Percentiles rank a stretch among this genome's conserved stretches.
Conservation (phyloP, 2,888 invertebrate species). For the Lasioglossum zephyrum region DNA sequence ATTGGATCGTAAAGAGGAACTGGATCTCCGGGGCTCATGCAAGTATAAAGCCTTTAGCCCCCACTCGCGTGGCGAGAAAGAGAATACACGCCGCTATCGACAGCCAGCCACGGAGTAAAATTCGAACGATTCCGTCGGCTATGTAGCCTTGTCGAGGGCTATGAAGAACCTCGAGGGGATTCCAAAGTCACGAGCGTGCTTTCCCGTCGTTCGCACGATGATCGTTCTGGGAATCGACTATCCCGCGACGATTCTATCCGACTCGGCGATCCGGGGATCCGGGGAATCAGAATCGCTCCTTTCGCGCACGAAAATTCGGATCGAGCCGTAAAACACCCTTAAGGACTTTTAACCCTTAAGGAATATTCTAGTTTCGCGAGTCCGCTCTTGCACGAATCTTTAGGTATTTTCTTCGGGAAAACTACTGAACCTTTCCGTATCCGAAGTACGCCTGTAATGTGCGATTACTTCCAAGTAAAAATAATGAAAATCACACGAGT, state of each 20-base stretch:
- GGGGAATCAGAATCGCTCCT: not conserved
- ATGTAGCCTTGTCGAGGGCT: slow-evolving; percentile 10
- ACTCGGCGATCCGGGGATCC: not conserved
- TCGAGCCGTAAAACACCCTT: not conserved
- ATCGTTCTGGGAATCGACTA: slow-evolving; percentile 2
- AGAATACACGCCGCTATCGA: slow-evolving; percentile 38
- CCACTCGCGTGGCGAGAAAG: slow-evolving; percentile 36
- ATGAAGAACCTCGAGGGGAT: slow-evolving; percentile 25
- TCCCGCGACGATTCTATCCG: slow-evolving; percentile 1
- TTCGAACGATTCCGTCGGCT: slow-evolving; percentile 50
- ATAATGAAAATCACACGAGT: too few relatives aligned
- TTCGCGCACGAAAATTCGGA: not conserved
- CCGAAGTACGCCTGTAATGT: too few relatives aligned
- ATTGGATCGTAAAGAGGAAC: slow-evolving; percentile 73
- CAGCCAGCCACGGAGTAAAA: slow-evolving; percentile 56
- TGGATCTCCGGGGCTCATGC: slow-evolving; percentile 68
- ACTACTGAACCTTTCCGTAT: too few relatives aligned
- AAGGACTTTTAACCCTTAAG: not conserved
- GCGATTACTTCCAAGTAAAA: too few relatives aligned
- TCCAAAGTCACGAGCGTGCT: slow-evolving; percentile 34
- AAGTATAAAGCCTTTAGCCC: slow-evolving; percentile 66
- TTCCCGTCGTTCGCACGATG: slow-evolving; percentile 9
- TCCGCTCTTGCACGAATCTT: too few relatives aligned
- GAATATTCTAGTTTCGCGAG: too few relatives aligned
- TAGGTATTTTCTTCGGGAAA: too few relatives aligned